Conservation (phyloP, 1,140 invertebrate species). For the Planococcus citri region DNA sequence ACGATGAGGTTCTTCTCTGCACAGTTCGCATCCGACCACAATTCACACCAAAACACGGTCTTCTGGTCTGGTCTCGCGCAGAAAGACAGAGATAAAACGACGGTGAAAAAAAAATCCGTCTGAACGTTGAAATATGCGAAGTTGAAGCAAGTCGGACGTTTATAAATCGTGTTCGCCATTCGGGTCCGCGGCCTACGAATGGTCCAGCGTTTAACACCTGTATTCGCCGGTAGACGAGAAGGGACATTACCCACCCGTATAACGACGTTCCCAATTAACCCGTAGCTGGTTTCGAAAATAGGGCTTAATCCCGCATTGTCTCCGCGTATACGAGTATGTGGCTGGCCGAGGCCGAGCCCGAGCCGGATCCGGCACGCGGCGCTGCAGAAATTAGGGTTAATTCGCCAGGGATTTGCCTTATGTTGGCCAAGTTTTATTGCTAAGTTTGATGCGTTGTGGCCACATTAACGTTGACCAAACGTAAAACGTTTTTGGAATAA, state of each 20-base stretch:
- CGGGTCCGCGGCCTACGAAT: background rate
- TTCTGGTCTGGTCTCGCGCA: too few species aligned
- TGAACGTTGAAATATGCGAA: background rate
- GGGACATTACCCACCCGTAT: background rate
- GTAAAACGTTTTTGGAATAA: background rate
- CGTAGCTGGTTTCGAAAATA: background rate
- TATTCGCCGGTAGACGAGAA: background rate
- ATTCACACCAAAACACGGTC: too few species aligned
- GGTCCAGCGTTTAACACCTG: conserved; percentile 1
- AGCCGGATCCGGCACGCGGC: too few species aligned
- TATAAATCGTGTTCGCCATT: background rate
- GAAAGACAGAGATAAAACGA: too few species aligned
- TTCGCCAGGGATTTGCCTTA: background rate
- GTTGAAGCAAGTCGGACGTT: background rate
- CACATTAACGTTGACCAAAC: conserved; percentile 6
- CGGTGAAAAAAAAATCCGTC: background rate
- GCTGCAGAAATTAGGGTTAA: background rate
- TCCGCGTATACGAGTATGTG: too few species aligned
- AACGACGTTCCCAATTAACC: conserved; percentile 5
- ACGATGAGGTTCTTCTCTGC: too few species aligned
- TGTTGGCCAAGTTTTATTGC: conserved; percentile 2
- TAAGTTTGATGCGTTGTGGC: background rate
- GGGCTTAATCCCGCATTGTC: background rate
- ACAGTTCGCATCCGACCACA: too few species aligned
- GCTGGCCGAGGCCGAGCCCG: too few species aligned